These are phyloP conservation scores for Scelioninae gen. 2 DNA, from an alignment of 2,888 invertebrate genomes.

Conservation along the genomic window DNA sequence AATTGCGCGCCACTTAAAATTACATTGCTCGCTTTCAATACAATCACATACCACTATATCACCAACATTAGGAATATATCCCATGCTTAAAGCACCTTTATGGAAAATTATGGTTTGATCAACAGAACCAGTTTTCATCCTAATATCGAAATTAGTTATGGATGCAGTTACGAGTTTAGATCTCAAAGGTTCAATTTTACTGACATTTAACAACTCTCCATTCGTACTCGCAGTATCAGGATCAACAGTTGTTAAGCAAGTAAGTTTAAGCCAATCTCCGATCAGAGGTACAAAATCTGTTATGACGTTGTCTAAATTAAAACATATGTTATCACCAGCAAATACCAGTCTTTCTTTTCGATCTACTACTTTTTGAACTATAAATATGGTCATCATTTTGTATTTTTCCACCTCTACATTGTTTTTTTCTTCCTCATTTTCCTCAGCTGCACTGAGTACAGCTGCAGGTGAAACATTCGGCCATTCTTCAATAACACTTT, in stretches of 20 bases:
- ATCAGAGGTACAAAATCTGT: slow-evolving; percentile 81
- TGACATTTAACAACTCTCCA: slow-evolving; percentile 80
- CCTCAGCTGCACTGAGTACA: slow-evolving; percentile 18
- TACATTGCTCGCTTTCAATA: slow-evolving; percentile 83
- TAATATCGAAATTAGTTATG: slow-evolving; percentile 75
- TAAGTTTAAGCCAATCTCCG: slow-evolving; percentile 83
- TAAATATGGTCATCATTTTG: slow-evolving; percentile 65
- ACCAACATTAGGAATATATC: slow-evolving; percentile 78
- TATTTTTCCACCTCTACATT: slow-evolving; percentile 70
- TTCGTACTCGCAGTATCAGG: slow-evolving; percentile 76
- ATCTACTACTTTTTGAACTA: slow-evolving; percentile 75
- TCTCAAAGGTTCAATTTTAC: slow-evolving; percentile 79
- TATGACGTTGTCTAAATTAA: slow-evolving; percentile 80
- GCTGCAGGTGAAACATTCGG: slow-evolving; percentile 65
- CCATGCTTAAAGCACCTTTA: slow-evolving; percentile 77
- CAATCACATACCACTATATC: slow-evolving; percentile 82
- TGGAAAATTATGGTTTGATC: slow-evolving; percentile 80
- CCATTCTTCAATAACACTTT: slow-evolving; percentile 76
- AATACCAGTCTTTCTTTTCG: slow-evolving; percentile 73
- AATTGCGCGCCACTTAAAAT: slow-evolving; percentile 79
- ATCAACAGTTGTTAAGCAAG: slow-evolving; percentile 80
- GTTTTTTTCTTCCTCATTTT: slow-evolving; percentile 68
- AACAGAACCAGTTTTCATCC: slow-evolving; percentile 76
- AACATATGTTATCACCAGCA: slow-evolving; percentile 78
- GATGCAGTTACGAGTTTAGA: slow-evolving; percentile 77